phyloP scores from a whole-genome alignment of 1,140 invertebrate species.

The Pseudomyrmex pallidus region DNA sequence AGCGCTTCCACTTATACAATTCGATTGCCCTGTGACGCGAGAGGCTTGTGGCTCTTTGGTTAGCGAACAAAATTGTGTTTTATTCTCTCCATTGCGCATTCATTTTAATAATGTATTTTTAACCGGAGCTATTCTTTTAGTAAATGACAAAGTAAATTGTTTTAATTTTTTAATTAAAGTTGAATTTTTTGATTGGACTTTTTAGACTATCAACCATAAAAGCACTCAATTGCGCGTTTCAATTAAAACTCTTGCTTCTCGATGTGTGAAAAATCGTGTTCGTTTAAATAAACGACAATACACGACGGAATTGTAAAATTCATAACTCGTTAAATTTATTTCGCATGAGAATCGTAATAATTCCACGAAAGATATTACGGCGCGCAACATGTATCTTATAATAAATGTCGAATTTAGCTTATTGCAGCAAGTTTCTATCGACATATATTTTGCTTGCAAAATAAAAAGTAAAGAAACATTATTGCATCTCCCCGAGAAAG shows the following conservation, averaged over 20 bases:
- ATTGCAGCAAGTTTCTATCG: slow-evolving; percentile 27
- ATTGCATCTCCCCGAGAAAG: slow-evolving; percentile 41
- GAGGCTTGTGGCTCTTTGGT: slow-evolving; percentile 3
- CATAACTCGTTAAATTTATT: slow-evolving; percentile 28
- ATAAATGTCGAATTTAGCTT: slow-evolving; percentile 25
- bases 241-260: neutral
- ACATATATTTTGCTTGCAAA: neutral
- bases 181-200: neutral
- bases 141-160: neutral
- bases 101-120: slow-evolving; percentile 1
- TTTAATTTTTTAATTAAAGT: neutral
- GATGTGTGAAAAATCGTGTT: neutral
- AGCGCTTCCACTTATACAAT: neutral
- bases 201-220: neutral
- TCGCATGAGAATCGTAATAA: slow-evolving; percentile 28
- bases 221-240: slow-evolving; percentile 3
- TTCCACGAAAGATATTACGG: slow-evolving; percentile 31
- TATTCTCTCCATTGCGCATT: neutral
- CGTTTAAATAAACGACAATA: slow-evolving; percentile 19
- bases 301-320: neutral
- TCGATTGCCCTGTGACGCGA: slow-evolving; percentile 6
- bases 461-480: neutral
- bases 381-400: slow-evolving; percentile 20
- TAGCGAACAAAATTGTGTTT: neutral
- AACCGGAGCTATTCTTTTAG: neutral